Percentiles rank a stretch among this genome's conserved stretches.
Conservation (phyloP, 1,140 invertebrate genomes). For the Agrilus planipennis region DNA sequence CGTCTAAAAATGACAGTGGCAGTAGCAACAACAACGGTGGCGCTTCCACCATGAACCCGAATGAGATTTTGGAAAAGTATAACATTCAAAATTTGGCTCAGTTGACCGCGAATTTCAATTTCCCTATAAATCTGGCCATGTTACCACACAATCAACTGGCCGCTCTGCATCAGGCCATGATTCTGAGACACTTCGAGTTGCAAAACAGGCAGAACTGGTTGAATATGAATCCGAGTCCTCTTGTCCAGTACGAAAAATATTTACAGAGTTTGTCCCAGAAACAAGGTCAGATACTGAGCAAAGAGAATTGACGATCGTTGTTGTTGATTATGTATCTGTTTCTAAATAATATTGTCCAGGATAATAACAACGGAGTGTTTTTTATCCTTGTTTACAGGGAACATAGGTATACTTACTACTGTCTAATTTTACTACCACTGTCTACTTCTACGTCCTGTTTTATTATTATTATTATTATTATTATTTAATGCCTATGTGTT, state of each 20-base stretch:
- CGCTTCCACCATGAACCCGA: slow-evolving; percentile 16
- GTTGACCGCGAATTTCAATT: slow-evolving; percentile 28
- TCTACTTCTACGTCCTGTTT: no score
- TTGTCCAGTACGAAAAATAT: slow-evolving; percentile 31
- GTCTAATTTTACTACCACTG: no score
- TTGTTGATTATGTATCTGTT: no score
- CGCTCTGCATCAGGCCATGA: slow-evolving; percentile 27
- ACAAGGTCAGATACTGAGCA: no score
- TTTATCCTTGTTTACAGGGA: no score
- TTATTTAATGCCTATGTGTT: no score
- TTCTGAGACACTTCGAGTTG: slow-evolving; percentile 28
- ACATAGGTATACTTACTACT: no score
- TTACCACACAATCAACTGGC: slow-evolving; percentile 19
- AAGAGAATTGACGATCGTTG: no score
- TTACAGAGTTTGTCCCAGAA: slow-evolving; percentile 24
- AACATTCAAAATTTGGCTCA: slow-evolving; percentile 32
- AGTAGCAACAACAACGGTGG: not conserved
- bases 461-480: no score
- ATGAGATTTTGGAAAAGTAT: slow-evolving; percentile 31
- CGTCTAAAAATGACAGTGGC: no score
- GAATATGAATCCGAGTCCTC: slow-evolving; percentile 20
- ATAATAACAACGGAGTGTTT: no score
- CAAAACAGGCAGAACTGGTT: slow-evolving; percentile 27
- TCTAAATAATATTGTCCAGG: no score
- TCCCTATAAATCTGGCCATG: slow-evolving; percentile 14